These are phyloP conservation scores for Sebastes schlegelii DNA, from an alignment of 2,113 vertebrate genomes.

Conservation along the genomic window DNA sequence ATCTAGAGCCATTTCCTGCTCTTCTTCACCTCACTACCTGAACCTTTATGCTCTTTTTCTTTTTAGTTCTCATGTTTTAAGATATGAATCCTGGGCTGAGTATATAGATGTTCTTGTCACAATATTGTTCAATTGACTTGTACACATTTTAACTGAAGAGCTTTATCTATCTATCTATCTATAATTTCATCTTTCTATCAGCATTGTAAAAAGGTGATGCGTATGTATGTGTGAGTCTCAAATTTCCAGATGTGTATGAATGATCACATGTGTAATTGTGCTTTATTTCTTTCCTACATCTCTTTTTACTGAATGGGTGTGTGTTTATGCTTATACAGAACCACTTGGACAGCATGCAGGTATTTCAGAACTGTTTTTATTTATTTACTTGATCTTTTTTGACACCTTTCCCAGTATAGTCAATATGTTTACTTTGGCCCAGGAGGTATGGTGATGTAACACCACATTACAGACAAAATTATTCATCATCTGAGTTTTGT, in stretches of 20 bases:
- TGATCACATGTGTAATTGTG: conserved; percentile 76
- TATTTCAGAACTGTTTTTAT: conserved; percentile 86
- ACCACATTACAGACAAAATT: not conserved
- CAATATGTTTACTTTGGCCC: conserved; percentile 30
- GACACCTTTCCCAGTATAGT: conserved; percentile 24
- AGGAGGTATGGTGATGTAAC: conserved; percentile 12
- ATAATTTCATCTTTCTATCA: not conserved
- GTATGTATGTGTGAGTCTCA: conserved; percentile 24
- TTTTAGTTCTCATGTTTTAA: not conserved
- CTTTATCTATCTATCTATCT: not conserved
- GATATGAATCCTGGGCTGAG: conserved; percentile 1
- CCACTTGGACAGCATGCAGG: conserved; percentile 99
- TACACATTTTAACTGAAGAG: not conserved
- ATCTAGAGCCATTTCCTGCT: conserved; percentile 32
- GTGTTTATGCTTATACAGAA: conserved; percentile 91
- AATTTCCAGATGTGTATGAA: conserved; percentile 69
- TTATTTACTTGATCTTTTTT: conserved; percentile 59
- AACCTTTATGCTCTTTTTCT: conserved; percentile 16
- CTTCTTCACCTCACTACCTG: conserved; percentile 19
- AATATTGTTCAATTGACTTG: conserved; percentile 28
- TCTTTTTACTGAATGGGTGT: conserved; percentile 85
- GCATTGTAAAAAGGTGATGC: not conserved
- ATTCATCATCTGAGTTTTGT: not conserved
- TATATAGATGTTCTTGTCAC: conserved; percentile 2
- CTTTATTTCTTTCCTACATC: conserved; percentile 85